Percentiles rank a stretch among this genome's conserved stretches.
These are phyloP conservation scores for Vespertilio murinus DNA, from an alignment of 2,797 vertebrate genomes.

Conservation along the genomic window DNA sequence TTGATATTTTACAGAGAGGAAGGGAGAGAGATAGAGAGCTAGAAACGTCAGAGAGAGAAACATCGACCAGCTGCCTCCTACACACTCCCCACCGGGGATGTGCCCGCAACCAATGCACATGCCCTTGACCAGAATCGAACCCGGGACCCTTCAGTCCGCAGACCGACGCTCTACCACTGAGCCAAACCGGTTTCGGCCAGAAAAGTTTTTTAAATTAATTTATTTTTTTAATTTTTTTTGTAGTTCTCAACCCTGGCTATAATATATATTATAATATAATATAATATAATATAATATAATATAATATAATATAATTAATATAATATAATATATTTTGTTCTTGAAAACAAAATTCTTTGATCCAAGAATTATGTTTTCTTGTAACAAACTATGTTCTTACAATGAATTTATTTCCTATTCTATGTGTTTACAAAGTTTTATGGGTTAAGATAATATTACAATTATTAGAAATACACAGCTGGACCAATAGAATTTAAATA, in stretches of 20 bases:
- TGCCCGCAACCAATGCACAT: no score
- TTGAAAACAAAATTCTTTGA: background rate
- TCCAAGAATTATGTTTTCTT: background rate
- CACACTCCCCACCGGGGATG: no score
- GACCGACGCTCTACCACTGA: no score
- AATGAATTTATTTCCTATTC: background rate
- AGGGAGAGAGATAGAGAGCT: no score
- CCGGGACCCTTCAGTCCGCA: no score
- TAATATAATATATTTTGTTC: background rate
- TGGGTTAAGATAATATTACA: background rate
- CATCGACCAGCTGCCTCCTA: no score
- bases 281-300: background rate
- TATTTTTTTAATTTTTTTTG: background rate
- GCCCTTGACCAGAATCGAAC: no score
- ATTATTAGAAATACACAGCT: background rate
- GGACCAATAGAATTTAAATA: background rate
- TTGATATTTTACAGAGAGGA: no score
- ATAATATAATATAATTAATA: no score
- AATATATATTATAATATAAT: background rate
- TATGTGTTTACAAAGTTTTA: conserved; percentile 12
- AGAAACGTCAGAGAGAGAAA: no score
- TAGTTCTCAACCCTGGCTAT: background rate
- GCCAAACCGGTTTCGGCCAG: no score
- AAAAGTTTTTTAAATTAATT: background rate
- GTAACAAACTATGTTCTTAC: background rate